Evolutionary conservation across 2,113 vertebrate genomes (phyloP).

Genomic region (Ammospiza caudacuta): DNA sequence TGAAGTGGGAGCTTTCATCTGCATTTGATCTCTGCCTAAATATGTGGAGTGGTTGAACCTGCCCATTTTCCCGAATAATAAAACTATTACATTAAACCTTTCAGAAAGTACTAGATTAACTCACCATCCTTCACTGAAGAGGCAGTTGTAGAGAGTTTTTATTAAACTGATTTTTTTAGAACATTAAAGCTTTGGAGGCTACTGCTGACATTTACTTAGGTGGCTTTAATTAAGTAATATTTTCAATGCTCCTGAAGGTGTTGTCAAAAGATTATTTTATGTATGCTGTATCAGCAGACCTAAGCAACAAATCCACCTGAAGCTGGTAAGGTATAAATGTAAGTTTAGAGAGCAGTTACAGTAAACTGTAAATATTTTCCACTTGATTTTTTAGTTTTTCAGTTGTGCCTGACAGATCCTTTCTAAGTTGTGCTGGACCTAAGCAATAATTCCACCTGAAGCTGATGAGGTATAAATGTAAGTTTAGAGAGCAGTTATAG

Average conservation of each 20-base stretch:
- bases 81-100: background rate
- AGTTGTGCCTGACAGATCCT: background rate
- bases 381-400: background rate
- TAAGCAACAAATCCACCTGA: background rate
- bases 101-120: background rate
- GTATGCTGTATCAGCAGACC: background rate
- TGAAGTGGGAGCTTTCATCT: conserved; percentile 18
- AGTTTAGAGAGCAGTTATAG: background rate
- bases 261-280: background rate
- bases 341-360: background rate
- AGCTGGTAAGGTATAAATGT: background rate
- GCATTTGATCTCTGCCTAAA: conserved; percentile 21
- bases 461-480: background rate
- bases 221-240: background rate
- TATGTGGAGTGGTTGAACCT: background rate
- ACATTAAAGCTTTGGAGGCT: background rate
- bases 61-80: background rate
- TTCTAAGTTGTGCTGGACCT: background rate
- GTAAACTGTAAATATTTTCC: background rate
- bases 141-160: background rate
- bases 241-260: background rate
- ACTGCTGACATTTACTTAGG: background rate
- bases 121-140: background rate
- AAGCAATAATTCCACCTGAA: background rate
- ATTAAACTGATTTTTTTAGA: background rate